These are phyloP conservation scores for Patella ulyssiponensis DNA, from an alignment of 2,888 invertebrate genomes.

Conservation along the genomic window DNA sequence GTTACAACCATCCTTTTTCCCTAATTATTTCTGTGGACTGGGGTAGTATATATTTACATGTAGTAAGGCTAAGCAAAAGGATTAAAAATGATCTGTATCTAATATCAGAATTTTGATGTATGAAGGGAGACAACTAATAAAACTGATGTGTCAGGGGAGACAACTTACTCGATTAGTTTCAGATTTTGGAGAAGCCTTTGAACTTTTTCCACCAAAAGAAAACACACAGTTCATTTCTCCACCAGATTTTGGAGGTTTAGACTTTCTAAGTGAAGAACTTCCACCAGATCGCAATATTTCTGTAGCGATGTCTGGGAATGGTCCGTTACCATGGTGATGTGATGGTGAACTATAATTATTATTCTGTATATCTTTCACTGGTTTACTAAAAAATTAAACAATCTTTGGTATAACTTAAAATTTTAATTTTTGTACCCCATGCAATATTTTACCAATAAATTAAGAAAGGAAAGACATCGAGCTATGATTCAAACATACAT, in stretches of 20 bases:
- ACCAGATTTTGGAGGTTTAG: conserved; percentile 19
- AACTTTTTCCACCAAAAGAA: conserved; percentile 19
- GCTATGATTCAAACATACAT: too few species aligned
- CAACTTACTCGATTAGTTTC: conserved; percentile 2
- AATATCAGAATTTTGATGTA: too few species aligned
- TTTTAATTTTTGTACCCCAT: too few species aligned
- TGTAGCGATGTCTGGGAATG: conserved; percentile 14
- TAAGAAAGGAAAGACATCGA: too few species aligned
- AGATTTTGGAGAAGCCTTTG: not conserved
- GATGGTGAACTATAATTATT: not conserved
- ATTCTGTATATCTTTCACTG: not conserved
- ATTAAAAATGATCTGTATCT: not conserved
- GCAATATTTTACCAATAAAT: too few species aligned
- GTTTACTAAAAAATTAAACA: conserved; percentile 7
- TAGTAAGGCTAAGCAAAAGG: too few species aligned
- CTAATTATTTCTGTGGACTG: too few species aligned
- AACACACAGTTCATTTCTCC: conserved; percentile 25
- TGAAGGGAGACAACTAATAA: too few species aligned
- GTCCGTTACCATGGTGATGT: conserved; percentile 3
- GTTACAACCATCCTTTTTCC: too few species aligned
- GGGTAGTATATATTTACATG: too few species aligned
- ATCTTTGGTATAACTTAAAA: not conserved
- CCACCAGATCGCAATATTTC: conserved; percentile 24
- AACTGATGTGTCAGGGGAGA: too few species aligned
- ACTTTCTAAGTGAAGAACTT: conserved; percentile 23